These are phyloP conservation scores for Metridium senile DNA, from an alignment of 92 coral and sea anemone species.

Conservation along the genomic window DNA sequence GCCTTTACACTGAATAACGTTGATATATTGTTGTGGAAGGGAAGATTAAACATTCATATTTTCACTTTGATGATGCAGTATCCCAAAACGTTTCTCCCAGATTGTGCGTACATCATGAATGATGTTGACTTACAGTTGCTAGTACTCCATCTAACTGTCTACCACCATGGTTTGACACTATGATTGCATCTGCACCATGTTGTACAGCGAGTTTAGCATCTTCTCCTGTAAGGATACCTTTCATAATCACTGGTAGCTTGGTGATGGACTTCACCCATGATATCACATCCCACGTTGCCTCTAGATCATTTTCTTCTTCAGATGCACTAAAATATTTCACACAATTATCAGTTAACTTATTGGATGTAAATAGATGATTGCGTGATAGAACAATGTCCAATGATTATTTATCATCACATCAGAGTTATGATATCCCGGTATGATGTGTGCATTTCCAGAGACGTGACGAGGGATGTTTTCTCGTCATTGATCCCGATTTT, in stretches of 20 bases:
- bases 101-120: neutral
- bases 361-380: neutral
- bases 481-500: no score
- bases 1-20: neutral
- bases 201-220: conserved; percentile 78
- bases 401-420: no score
- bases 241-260: conserved; percentile 57
- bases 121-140: conserved; percentile 46
- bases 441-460: no score
- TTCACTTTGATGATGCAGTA: no score
- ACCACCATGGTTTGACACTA: conserved; percentile 89
- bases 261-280: conserved; percentile 60
- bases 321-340: neutral
- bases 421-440: no score
- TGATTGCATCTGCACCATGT: conserved; percentile 73
- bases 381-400: neutral
- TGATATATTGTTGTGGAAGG: neutral
- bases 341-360: no score
- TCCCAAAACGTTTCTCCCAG: neutral
- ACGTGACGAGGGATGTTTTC: no score
- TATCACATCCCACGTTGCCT: conserved; percentile 52
- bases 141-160: conserved; percentile 79
- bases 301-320: neutral
- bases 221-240: conserved; percentile 78
- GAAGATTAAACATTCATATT: no score